Conservation (phyloP, 2,113 vertebrate genomes). For the Clarias macrocephalus region DNA sequence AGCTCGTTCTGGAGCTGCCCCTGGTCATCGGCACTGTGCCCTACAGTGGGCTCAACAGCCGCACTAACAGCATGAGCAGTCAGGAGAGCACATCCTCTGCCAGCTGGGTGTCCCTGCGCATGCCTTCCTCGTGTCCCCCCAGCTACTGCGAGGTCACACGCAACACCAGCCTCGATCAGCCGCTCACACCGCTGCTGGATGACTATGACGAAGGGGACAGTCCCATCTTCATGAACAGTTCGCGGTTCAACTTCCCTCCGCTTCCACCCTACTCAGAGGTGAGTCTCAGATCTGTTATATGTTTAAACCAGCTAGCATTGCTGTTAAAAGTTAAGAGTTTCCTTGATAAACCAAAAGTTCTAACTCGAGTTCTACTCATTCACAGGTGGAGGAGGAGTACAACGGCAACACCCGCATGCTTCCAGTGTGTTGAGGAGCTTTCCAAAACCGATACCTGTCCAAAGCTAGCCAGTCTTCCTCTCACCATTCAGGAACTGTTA, state of each 20-base stretch:
- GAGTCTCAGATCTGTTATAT: constrained; percentile 28
- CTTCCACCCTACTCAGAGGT: constrained; percentile 88
- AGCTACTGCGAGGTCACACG: constrained; percentile 85
- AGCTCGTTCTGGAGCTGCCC: constrained; percentile 88
- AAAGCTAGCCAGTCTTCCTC: constrained; percentile 39
- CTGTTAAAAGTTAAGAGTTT: not conserved
- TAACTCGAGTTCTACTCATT: not conserved
- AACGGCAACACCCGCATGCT: constrained; percentile 67
- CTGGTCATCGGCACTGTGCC: constrained; percentile 88
- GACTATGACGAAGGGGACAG: constrained; percentile 84
- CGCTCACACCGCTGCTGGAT: constrained; percentile 85
- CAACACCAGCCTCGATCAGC: constrained; percentile 84
- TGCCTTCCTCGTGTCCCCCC: constrained; percentile 77
- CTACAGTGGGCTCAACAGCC: constrained; percentile 80
- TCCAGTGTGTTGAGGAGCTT: constrained; percentile 68
- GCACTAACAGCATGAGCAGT: constrained; percentile 89
- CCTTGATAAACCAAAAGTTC: not conserved
- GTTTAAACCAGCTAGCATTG: not conserved
- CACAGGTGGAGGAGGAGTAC: constrained; percentile 70
- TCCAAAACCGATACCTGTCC: constrained; percentile 30
- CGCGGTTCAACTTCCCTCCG: constrained; percentile 81
- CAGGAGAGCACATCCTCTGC: constrained; percentile 79
- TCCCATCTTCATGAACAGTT: constrained; percentile 88
- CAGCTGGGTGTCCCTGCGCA: constrained; percentile 90
- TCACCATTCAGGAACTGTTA: constrained; percentile 31